Evolutionary conservation across 2,113 vertebrate species (phyloP).

Genomic region (Sorex fumeus): DNA sequence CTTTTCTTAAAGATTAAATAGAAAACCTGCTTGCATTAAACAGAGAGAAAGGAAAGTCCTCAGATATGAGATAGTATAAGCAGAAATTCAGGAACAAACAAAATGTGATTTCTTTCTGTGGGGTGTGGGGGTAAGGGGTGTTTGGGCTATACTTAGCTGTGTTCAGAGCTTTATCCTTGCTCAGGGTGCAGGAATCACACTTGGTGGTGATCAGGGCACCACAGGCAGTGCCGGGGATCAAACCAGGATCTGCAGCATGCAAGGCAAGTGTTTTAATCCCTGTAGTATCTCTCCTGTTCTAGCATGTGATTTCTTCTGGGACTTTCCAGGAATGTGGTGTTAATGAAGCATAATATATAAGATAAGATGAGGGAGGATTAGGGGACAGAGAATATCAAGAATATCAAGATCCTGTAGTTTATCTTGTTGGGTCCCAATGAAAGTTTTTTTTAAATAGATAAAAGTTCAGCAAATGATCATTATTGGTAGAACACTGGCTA

Average conservation of each 20-base stretch:
- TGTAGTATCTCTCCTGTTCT: too few relatives aligned
- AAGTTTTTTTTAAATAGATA: not conserved
- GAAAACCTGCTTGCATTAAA: not conserved
- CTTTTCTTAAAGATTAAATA: not conserved
- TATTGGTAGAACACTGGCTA: not conserved
- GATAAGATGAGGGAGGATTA: not conserved
- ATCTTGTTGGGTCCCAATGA: not conserved
- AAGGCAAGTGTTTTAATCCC: too few relatives aligned
- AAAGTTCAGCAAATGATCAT: not conserved
- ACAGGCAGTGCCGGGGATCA: too few relatives aligned
- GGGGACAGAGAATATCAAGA: not conserved
- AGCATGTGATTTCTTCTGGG: not conserved
- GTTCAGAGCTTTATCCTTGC: too few relatives aligned
- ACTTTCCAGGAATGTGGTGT: not conserved
- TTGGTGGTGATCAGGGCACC: too few relatives aligned
- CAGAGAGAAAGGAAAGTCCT: not conserved
- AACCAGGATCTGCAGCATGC: too few relatives aligned
- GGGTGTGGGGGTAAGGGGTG: too few relatives aligned
- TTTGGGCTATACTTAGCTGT: too few relatives aligned
- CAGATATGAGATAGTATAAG: not conserved
- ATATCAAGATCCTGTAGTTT: not conserved
- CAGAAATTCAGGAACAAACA: not conserved
- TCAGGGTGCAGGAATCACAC: too few relatives aligned
- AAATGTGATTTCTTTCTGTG: not conserved
- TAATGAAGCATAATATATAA: not conserved